Evolutionary conservation across 2,888 invertebrate species (phyloP), one percentile per base, ranked within the genome.

Genomic region (Melanotus villosus): DNA sequence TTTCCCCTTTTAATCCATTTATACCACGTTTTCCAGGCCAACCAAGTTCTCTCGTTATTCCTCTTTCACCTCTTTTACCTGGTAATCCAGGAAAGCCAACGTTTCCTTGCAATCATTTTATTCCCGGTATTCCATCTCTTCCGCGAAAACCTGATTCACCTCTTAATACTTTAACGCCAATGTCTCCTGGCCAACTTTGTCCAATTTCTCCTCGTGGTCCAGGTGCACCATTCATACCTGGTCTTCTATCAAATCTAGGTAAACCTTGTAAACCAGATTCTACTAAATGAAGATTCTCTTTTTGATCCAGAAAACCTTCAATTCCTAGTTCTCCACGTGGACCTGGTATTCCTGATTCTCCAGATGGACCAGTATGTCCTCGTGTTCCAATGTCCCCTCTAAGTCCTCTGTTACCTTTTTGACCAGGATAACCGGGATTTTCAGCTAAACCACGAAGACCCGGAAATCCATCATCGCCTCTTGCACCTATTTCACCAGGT

Each of bases 241-340:
- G 76, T 21, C 79, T 77, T 26, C 91, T 90, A n/a, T 74, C 76
- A 16, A 77, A 75, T 32, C 90, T 90, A 34, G 83, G 82, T 47
- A 78, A 80, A 14, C 90, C 90, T 65, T 77, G 76, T 19, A 71
- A 68, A 7, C 90, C 90, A 12, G 80, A 73, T 30, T 85, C 84
- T 60, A 72, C 87, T 89, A 57, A 87, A 85, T 0, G 90, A 86
- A 52, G 87, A 84, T 12, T 90, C 89, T 93, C 93, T 75, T 78
- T 81, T 30, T 78, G 74, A 52, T 85, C 86, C 56, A 78, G 77
- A 34, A 76, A 72, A 7, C 85, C 86, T 9, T 80, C 74, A 19
- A 76, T 75, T n/a, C 88, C 88, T 0, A 75, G 68, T 1, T 82
- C 82, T 9, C 88, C 88, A 45, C 78, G 76, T 23, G 73, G 81